Evolutionary conservation across 2,888 invertebrate species (phyloP).

Genomic region (Aspidiotus rigidus): DNA sequence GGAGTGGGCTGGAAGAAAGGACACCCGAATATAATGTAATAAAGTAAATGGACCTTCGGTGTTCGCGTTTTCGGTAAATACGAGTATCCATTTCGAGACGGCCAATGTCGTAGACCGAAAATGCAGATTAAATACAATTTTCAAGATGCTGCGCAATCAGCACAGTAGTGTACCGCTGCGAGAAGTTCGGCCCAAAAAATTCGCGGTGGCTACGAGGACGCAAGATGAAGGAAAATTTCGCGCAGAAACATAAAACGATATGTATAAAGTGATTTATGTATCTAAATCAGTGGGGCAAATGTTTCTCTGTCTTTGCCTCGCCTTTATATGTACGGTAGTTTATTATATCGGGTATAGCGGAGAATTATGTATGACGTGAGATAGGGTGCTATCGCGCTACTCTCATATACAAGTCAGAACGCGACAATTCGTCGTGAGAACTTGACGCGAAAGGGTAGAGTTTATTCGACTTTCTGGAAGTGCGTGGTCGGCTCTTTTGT

Average conservation of each 20-base stretch:
- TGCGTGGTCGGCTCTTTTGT: too few species aligned
- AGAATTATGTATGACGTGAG: too few species aligned
- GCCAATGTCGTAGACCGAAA: slow-evolving; percentile 8
- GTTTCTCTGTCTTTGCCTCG: not conserved
- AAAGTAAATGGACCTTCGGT: slow-evolving; percentile 17
- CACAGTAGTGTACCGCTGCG: slow-evolving; percentile 7
- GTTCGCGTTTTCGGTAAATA: not conserved
- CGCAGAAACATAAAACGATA: not conserved
- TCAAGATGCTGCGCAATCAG: slow-evolving; percentile 30
- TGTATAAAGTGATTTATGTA: slow-evolving; percentile 36
- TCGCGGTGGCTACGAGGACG: not conserved
- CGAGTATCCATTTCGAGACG: not conserved
- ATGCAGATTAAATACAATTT: slow-evolving; percentile 30
- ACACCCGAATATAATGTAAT: slow-evolving; percentile 9
- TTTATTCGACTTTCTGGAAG: too few species aligned
- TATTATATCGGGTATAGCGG: too few species aligned
- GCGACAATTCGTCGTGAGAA: too few species aligned
- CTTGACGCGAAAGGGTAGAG: too few species aligned
- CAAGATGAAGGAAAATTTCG: not conserved
- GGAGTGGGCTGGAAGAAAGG: not conserved
- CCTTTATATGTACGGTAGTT: too few species aligned
- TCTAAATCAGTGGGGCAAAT: slow-evolving; percentile 36
- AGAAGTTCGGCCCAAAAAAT: slow-evolving; percentile 1
- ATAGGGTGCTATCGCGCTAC: too few species aligned
- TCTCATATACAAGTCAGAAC: too few species aligned